phyloP scores from a whole-genome alignment of 2,888 invertebrate genomes.

The Philopedon plagiatum region DNA sequence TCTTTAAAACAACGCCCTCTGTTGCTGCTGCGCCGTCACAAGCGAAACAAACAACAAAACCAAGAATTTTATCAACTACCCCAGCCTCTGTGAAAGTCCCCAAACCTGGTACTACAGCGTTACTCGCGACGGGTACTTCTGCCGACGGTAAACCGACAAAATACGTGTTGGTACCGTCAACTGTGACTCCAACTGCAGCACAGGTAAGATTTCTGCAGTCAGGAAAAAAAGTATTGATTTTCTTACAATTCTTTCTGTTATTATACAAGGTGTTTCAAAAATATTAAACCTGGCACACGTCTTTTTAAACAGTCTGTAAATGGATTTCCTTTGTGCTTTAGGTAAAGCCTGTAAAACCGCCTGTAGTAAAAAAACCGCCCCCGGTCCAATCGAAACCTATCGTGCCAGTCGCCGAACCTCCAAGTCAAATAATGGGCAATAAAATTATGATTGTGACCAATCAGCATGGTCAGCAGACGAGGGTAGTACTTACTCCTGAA shows the following conservation, averaged over 20 bases:
- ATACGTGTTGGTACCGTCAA: constrained; percentile 54
- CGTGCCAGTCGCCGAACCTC: neutral
- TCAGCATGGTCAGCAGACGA: constrained; percentile 74
- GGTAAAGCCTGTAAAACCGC: constrained; percentile 36
- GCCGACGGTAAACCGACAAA: constrained; percentile 41
- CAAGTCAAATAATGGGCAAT: constrained; percentile 63
- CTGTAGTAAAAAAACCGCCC: constrained; percentile 28
- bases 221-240: too few relatives aligned
- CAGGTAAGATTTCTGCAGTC: constrained; percentile 23
- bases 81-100: neutral
- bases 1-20: constrained; percentile 40
- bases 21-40: neutral
- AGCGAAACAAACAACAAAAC: constrained; percentile 10
- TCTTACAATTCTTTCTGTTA: too few relatives aligned
- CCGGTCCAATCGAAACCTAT: neutral
- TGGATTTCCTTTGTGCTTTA: neutral
- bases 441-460: constrained; percentile 78
- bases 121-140: constrained; percentile 40
- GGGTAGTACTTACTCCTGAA: constrained; percentile 74
- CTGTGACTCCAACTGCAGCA: constrained; percentile 22
- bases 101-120: constrained; percentile 26
- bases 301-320: too few relatives aligned
- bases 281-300: too few relatives aligned
- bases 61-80: constrained; percentile 17
- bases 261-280: too few relatives aligned